phyloP scores from a whole-genome alignment of 1,140 invertebrate species.

The Papilio polytes region DNA sequence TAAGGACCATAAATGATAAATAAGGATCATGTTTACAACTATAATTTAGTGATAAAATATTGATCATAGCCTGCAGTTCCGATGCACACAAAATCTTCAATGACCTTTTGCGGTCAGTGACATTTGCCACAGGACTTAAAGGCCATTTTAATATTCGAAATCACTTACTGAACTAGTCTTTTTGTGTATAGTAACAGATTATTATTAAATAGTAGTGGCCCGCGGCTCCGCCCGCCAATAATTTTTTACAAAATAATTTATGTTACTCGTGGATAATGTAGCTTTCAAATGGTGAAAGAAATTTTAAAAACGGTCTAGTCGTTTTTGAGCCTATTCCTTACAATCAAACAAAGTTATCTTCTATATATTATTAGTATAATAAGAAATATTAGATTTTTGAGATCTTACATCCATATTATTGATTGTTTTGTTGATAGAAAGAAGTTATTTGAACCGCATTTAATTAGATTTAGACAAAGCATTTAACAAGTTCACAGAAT shows the following conservation, averaged over 20 bases:
- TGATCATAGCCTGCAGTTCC: not conserved
- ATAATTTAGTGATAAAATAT: constrained; percentile 39
- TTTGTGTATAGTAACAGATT: not conserved
- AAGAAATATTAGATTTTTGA: not conserved
- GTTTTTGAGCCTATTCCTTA: too few relatives aligned
- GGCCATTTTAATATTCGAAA: not conserved
- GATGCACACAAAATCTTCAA: constrained; percentile 2
- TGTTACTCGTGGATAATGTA: too few relatives aligned
- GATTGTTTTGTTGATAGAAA: not conserved
- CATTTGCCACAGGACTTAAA: constrained; percentile 17
- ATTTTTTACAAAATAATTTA: too few relatives aligned
- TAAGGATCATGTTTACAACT: constrained; percentile 34
- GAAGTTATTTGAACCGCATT: not conserved
- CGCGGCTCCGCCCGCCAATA: too few relatives aligned
- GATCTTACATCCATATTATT: not conserved
- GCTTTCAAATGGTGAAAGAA: too few relatives aligned
- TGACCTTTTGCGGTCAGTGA: constrained; percentile 16
- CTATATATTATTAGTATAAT: too few relatives aligned
- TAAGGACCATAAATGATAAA: constrained; percentile 31
- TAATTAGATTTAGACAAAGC: too few relatives aligned
- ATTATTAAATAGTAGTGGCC: not conserved
- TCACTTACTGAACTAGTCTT: not conserved
- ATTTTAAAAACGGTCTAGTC: too few relatives aligned
- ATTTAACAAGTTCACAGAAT: too few relatives aligned
- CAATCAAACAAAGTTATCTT: too few relatives aligned